Percentiles rank a stretch among this genome's conserved stretches.
Evolutionary conservation across 2,797 vertebrate species (phyloP).

Genomic region (Denticeps clupeoides): DNA sequence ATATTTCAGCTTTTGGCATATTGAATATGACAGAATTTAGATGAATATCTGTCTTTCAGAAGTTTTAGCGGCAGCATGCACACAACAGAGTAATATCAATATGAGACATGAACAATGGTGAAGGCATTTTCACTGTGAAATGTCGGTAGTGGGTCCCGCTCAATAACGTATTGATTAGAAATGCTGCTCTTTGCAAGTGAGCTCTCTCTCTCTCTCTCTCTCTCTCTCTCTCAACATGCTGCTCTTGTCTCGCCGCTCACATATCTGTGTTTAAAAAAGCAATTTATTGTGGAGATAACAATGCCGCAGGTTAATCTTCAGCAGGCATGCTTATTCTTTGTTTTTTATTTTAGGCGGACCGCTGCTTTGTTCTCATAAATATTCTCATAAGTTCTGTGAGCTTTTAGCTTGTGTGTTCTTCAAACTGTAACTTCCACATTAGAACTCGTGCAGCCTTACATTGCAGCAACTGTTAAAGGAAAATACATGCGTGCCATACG

Average conservation of each 20-base stretch:
- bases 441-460: too few relatives aligned
- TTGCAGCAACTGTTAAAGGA: too few relatives aligned
- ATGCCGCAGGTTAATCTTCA: slow-evolving; percentile 43
- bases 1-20: too few relatives aligned
- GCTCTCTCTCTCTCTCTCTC: slow-evolving; percentile 6
- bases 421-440: too few relatives aligned
- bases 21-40: too few relatives aligned
- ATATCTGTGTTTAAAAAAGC: slow-evolving; percentile 48
- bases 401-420: too few relatives aligned
- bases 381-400: too few relatives aligned
- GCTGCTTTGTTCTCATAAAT: too few relatives aligned
- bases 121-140: slow-evolving; percentile 34
- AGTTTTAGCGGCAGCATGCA: slow-evolving; percentile 21
- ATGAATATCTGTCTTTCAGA: too few relatives aligned
- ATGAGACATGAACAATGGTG: slow-evolving; percentile 48
- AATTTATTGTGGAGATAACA: slow-evolving; percentile 50
- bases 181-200: slow-evolving; percentile 29
- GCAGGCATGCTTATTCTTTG: slow-evolving; percentile 7
- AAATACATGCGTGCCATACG: too few relatives aligned
- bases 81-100: slow-evolving; percentile 47
- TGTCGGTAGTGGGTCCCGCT: slow-evolving; percentile 45
- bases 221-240: background rate
- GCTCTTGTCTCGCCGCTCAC: slow-evolving; percentile 16
- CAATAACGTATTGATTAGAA: slow-evolving; percentile 56
- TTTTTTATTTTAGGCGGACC: too few relatives aligned